Evolutionary conservation across 2,797 vertebrate genomes (phyloP).

Genomic region (Acrossocheilus wenchowensis): DNA sequence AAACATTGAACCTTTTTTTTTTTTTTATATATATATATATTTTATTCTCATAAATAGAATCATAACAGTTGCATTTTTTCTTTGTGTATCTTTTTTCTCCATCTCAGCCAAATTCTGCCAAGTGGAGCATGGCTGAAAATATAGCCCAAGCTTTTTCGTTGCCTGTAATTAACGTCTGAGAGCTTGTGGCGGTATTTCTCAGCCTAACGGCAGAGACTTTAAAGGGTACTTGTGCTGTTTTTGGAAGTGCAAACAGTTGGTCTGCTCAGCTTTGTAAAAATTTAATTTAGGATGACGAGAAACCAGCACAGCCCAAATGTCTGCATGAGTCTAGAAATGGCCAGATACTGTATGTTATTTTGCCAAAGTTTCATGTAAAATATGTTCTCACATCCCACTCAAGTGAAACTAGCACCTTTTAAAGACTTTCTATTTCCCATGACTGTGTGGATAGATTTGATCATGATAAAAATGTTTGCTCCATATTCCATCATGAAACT

Average conservation of each 20-base stretch:
- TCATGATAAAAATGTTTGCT: neutral
- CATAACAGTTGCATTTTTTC: neutral
- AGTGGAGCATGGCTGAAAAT: slow-evolving; percentile 47
- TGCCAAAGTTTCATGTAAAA: neutral
- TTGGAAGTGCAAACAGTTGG: slow-evolving; percentile 43
- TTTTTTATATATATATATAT: too few relatives aligned
- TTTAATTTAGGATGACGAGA: slow-evolving; percentile 50
- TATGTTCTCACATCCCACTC: neutral
- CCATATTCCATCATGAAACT: neutral
- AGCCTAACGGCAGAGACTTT: slow-evolving; percentile 24
- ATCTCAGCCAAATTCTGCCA: neutral
- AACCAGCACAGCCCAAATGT: slow-evolving; percentile 10
- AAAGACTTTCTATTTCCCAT: neutral
- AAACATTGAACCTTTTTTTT: neutral
- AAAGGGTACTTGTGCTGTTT: slow-evolving; percentile 32
- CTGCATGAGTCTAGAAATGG: neutral
- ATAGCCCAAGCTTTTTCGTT: slow-evolving; percentile 33
- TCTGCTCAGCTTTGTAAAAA: slow-evolving; percentile 46
- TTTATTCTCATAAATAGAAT: neutral
- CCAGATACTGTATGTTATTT: slow-evolving; percentile 10
- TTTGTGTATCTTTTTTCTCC: neutral
- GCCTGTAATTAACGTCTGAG: slow-evolving; percentile 60
- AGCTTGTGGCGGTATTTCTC: slow-evolving; percentile 45
- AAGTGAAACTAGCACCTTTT: neutral
- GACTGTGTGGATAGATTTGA: neutral